Evolutionary conservation across 2,113 vertebrate species (phyloP), one percentile per base, ranked within the genome.

Genomic region (Paracanthobrama guichenoti): DNA sequence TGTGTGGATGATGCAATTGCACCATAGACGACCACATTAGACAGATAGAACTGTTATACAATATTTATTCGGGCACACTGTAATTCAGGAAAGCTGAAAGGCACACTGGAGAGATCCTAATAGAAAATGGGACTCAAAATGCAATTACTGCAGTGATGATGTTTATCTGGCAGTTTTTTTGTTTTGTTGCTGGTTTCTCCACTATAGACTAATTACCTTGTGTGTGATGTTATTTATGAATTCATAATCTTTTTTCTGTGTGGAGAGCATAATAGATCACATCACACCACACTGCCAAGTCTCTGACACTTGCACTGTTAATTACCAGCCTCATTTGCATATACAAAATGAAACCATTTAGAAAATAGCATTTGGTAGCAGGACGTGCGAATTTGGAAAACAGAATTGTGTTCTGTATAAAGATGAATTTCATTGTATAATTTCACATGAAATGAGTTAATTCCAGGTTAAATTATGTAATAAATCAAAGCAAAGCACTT

Each of bases 151-250:
- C 77, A 20, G 44, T 82, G 82, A 82, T 85, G 59, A 82, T 85
- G 59, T 75, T 88, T 67, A 74, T 86, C 74, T 86, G 77, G 59
- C 50, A 24, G 26, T 18, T 67, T 24, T 78, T 35, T 35, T 71
- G 22, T 69, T 48, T 84, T 35, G 35, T 39, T 16, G 48, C 16
- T 55, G 22, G 46, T 69, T 82, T 84, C 66, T 50, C 69, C 20
- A 74, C 50, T 77, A 44, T 28, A 42, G 78, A 84, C 66, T 83
- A 87, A 86, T 85, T 88, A 79, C 74, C 66, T 42, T 81, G 28
- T 76, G 66, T 85, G 66, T 81, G 79, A 80, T 85, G 59, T 50
- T 84, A 81, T 83, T 87, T 83, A 76, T 79, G 42, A 83, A 83
- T 85, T 87, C 79, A 85, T 67, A 83, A 87, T 83, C 39, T 78